These are phyloP conservation scores for Steinernema scapterisci DNA, from an alignment of 2,888 invertebrate genomes.

Conservation along the genomic window DNA sequence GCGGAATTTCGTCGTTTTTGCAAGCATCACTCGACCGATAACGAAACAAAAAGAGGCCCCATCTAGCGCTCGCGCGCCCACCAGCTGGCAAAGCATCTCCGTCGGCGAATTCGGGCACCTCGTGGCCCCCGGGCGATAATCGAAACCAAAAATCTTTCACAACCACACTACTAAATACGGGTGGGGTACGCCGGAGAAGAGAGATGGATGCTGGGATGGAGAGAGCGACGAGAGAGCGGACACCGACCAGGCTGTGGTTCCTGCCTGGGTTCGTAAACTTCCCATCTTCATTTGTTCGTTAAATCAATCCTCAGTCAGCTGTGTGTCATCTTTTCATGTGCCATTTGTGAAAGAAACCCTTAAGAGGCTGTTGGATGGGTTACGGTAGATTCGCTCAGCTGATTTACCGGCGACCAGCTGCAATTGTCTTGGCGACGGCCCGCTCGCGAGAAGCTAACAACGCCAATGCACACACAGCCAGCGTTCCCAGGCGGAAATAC, in stretches of 20 bases:
- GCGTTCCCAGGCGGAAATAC: neutral
- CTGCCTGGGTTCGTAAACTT: constrained; percentile 9
- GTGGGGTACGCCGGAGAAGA: too few relatives aligned
- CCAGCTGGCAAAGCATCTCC: too few relatives aligned
- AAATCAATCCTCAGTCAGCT: too few relatives aligned
- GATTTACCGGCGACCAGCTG: neutral
- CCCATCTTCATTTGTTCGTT: constrained; percentile 8
- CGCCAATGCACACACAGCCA: neutral
- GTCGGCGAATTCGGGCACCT: neutral
- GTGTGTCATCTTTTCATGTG: too few relatives aligned
- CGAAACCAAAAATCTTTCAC: neutral
- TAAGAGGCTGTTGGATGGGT: neutral
- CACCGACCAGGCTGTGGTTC: neutral
- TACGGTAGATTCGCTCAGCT: neutral
- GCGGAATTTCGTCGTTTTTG: too few relatives aligned
- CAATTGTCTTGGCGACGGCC: neutral
- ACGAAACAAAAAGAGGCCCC: too few relatives aligned
- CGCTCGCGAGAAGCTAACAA: neutral
- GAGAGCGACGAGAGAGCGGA: neutral
- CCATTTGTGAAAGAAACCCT: too few relatives aligned
- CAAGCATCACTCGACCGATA: too few relatives aligned
- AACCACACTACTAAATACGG: too few relatives aligned
- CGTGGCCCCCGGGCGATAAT: constrained; percentile 9
- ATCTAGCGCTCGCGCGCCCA: too few relatives aligned
- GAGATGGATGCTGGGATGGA: neutral